Evolutionary conservation across 2,113 vertebrate genomes (phyloP).

Genomic region (Nettapus auritus): DNA sequence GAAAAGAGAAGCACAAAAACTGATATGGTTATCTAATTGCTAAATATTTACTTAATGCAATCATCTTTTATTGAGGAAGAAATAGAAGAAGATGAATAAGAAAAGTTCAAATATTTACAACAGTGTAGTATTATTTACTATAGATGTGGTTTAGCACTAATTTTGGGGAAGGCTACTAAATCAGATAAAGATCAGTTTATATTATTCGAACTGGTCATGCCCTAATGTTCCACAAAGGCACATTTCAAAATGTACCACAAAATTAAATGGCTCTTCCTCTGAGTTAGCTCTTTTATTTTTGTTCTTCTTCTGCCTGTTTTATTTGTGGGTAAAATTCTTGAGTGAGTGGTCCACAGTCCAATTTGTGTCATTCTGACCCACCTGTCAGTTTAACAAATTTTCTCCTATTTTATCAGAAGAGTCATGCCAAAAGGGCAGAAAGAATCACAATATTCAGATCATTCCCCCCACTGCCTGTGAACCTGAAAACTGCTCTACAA

Average conservation of each 20-base stretch:
- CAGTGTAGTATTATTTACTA: not conserved
- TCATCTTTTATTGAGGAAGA: slow-evolving; percentile 9
- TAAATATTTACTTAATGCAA: slow-evolving; percentile 48
- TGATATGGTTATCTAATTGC: not conserved
- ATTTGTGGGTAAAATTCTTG: not conserved
- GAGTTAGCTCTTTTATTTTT: not conserved
- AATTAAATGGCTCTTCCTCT: not conserved
- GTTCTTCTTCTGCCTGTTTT: not conserved
- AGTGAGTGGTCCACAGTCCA: not conserved
- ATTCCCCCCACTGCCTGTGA: fast-evolving
- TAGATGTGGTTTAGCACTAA: not conserved
- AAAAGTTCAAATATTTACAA: slow-evolving; percentile 24
- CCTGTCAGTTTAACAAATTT: not conserved
- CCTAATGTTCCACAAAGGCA: not conserved
- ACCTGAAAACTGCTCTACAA: not conserved
- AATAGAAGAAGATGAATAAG: not conserved
- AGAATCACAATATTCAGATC: not conserved
- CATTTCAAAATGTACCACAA: not conserved
- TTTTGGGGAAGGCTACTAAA: not conserved
- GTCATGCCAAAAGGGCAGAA: not conserved
- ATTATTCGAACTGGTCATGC: not conserved
- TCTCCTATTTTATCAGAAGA: not conserved
- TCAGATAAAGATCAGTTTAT: not conserved
- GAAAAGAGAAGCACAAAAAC: not conserved
- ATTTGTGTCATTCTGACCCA: not conserved